A percentile compares a stretch with the other conserved stretches of the same genome.
phyloP scores from a whole-genome alignment of 2,797 vertebrate genomes.

The Poeciliopsis presidionis region DNA sequence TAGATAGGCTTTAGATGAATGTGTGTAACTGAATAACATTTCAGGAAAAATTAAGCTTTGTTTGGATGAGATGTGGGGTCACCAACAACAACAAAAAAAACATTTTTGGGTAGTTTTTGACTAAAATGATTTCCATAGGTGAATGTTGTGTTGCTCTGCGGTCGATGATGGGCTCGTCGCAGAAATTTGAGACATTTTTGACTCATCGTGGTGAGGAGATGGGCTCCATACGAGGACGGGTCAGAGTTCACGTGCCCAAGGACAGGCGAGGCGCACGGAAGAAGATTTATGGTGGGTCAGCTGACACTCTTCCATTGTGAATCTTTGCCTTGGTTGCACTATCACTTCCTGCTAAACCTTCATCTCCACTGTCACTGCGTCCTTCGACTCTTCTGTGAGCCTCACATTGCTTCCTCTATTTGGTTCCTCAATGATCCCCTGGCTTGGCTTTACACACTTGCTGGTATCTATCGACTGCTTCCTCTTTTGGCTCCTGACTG shows the following conservation, averaged over 20 bases:
- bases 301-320: not conserved
- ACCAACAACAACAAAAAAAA: not conserved
- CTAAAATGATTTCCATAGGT: conserved; percentile 61
- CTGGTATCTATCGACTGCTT: conserved; percentile 71
- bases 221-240: conserved; percentile 83
- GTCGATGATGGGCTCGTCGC: conserved; percentile 66
- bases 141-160: conserved; percentile 85
- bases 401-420: conserved; percentile 77
- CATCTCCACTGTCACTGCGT: conserved; percentile 37
- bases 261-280: conserved; percentile 69
- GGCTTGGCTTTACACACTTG: conserved; percentile 70
- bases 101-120: not conserved
- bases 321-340: conserved; percentile 58
- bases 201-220: conserved; percentile 86
- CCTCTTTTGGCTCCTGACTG: conserved; percentile 77
- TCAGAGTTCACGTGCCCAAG: conserved; percentile 78
- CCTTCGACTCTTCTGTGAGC: conserved; percentile 59
- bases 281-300: conserved; percentile 79
- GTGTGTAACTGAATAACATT: not conserved
- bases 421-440: conserved; percentile 70
- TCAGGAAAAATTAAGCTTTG: not conserved
- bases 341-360: conserved; percentile 68
- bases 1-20: not conserved
- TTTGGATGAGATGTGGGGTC: not conserved
- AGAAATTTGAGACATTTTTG: conserved; percentile 85